Conservation (phyloP, 2,113 vertebrate genomes). For the Trochalopteron elliotii region DNA sequence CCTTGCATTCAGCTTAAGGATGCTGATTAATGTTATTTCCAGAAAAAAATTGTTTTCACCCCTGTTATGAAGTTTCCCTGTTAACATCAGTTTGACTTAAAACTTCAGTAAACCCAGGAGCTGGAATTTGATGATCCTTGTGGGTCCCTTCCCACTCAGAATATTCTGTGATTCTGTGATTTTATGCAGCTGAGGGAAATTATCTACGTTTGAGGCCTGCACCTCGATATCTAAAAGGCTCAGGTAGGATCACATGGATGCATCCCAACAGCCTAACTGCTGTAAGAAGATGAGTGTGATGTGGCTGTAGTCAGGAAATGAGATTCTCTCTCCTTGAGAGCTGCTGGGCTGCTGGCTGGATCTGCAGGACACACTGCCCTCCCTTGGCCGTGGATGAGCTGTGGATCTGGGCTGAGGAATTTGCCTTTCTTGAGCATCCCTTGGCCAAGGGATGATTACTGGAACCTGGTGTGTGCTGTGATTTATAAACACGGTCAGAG, state of each 20-base stretch:
- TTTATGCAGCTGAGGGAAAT: neutral
- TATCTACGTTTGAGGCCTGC: neutral
- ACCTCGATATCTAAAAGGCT: neutral
- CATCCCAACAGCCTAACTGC: neutral
- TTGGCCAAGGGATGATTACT: neutral
- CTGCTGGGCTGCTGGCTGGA: neutral
- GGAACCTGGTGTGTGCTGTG: neutral
- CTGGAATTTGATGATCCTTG: neutral
- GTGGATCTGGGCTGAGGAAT: neutral
- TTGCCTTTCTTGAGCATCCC: neutral
- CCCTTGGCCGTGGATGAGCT: neutral
- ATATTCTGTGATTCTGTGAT: neutral
- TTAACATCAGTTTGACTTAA: neutral
- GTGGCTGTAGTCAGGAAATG: neutral
- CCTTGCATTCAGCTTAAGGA: neutral
- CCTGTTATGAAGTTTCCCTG: fast-evolving
- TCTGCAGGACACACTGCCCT: slow-evolving; percentile 29
- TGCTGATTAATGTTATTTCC: neutral
- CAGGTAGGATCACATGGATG: neutral
- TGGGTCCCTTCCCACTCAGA: neutral
- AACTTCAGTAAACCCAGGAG: neutral
- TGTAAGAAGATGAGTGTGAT: neutral
- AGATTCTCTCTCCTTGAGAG: neutral
- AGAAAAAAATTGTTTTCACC: neutral
- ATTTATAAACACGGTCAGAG: neutral